Evolutionary conservation across 2,888 invertebrate species (phyloP), one percentile per base, ranked within the genome.

Genomic region (Encarsia formosa): DNA sequence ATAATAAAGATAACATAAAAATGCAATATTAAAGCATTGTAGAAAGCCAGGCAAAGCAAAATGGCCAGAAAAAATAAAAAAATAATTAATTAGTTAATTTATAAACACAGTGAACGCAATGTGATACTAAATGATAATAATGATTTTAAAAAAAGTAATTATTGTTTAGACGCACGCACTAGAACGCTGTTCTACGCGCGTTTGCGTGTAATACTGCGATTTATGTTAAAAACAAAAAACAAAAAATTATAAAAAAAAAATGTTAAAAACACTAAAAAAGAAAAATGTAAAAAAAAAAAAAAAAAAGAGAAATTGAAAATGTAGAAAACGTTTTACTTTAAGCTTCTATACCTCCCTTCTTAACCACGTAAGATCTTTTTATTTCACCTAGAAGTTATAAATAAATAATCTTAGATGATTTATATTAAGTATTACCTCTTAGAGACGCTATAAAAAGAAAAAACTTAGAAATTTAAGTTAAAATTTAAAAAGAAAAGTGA

Each of bases 71-170:
- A 67, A 65, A 61, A 67, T 46, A 42, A 46, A 45, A 43, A 45
- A 20, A 42, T n/a, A 32, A 18, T 9, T 40, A 18, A 40, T 22
- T 22, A 15, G 20, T 40, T 40, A 49, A 54, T 41, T 49, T 39
- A 52, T n/a, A 26, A 54, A 51, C 40, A 56, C 67, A 70, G 69
- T 72, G 69, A 72, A 73, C 70, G 68, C 68, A 72, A 72, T 73
- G 73, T 73, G 73, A 73, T 73, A 73, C 70, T 73, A 73, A 73
- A 72, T 73, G 67, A 72, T 73, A 73, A 71, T 70, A 69, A 72
- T 73, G 67, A 72, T 73, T 73, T 71, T 70, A 69, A 69, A 64
- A 65, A 69, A 66, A 65, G 50, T 69, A 71, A 70, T 70, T 72
- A 71, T 71, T 71, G 64, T 71, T 69, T 71, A 69, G 65, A n/a